Evolutionary conservation across 2,888 invertebrate genomes (phyloP), one percentile per base, ranked within the genome.

Genomic region (Lochmaea crataegi): DNA sequence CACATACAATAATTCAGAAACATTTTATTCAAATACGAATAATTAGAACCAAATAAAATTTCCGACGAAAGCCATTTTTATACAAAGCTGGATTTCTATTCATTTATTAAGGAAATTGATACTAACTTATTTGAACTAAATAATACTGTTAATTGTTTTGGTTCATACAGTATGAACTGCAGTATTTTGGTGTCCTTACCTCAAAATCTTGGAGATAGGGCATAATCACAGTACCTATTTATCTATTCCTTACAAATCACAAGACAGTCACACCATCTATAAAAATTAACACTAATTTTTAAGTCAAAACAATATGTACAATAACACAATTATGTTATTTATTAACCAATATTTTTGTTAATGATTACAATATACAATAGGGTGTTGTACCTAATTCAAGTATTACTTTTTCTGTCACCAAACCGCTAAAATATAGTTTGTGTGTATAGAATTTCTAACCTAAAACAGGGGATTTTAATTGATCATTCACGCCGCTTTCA

Each of bases 211-310:
- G 38, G 38, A 56, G 38, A 56, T 38, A 53, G 56, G 64, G 64
- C 57, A 72, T 66, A 68, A 56, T 72, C 71, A 71, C 72, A 63
- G 67, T 75, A 56, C 65, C 57, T 58, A 65, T 71, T 58, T 26
- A 66, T 70, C 66, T 68, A 73, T 78, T 78, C 75, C 77, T 76
- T 74, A 77, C 64, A 76, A 77, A 75, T 73, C 79, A 79, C 79
- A 79, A 79, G 79, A 75, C 45, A 45, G 45, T 45, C 45, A 45
- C 45, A 45, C 45, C 14, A 45, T 45, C 45, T 45, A 12, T 12
- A 45, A 45, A 14, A 12, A 14, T 45, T 3, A 45, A 45, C 45
- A 45, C 45, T 45, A 5, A 45, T 45, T 45, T 45, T 12, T 11
- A 45, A 45, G 45, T 12, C 5, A 45, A 45, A 45, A 45, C 11